Percentiles rank a stretch among this genome's conserved stretches.
These are phyloP conservation scores for Menura novaehollandiae DNA, from an alignment of 2,113 vertebrate species.

Conservation along the genomic window DNA sequence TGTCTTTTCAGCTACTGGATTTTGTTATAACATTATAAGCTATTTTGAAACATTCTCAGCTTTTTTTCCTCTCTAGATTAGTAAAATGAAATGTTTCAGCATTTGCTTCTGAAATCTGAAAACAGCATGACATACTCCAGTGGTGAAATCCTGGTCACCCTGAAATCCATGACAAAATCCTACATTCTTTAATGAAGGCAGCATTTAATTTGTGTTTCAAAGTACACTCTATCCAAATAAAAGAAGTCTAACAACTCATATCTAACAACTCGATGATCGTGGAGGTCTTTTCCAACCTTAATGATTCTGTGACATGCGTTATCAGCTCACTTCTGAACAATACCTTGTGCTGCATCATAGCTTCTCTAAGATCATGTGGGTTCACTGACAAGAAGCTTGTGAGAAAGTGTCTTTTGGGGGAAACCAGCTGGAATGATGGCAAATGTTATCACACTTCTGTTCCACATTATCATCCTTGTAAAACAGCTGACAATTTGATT, in stretches of 20 bases:
- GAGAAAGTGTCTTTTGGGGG: background rate
- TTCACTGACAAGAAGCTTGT: background rate
- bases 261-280: background rate
- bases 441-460: background rate
- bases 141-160: background rate
- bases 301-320: background rate
- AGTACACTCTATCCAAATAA: background rate
- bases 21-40: background rate
- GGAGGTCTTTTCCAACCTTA: background rate
- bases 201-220: background rate
- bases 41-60: background rate
- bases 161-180: background rate
- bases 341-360: background rate
- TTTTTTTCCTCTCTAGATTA: background rate
- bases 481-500: constrained; percentile 50
- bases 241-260: background rate
- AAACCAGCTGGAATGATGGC: constrained; percentile 28
- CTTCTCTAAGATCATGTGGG: background rate
- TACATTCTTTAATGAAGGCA: background rate
- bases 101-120: background rate
- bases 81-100: background rate
- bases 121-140: background rate
- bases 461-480: constrained; percentile 20
- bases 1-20: background rate
- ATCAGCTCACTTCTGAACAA: background rate